phyloP scores from a whole-genome alignment of 2,888 invertebrate genomes.

The Mantis religiosa region DNA sequence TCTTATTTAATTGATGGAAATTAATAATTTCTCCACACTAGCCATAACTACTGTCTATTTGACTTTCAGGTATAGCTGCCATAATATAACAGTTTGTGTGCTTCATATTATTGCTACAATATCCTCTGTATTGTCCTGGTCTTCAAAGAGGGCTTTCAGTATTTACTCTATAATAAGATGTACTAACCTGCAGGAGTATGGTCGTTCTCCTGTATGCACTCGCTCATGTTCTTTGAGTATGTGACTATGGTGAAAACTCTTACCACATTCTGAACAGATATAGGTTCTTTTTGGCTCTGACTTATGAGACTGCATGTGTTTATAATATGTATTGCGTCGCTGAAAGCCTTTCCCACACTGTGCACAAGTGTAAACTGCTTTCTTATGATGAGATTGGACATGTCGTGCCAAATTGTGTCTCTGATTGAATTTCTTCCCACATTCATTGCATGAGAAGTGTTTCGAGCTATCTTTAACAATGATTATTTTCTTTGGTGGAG shows the following conservation, averaged over 20 bases:
- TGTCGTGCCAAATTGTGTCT: background rate
- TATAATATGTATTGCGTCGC: background rate
- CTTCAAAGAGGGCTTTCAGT: too few relatives aligned
- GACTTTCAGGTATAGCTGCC: too few relatives aligned
- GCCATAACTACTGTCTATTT: too few relatives aligned
- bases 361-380: background rate
- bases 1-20: too few relatives aligned
- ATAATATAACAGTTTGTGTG: too few relatives aligned
- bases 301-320: background rate
- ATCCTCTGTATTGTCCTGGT: too few relatives aligned
- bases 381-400: background rate
- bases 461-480: background rate
- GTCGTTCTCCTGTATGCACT: constrained; percentile 3
- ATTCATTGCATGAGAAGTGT: background rate
- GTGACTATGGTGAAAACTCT: constrained; percentile 8
- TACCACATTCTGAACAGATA: background rate
- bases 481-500: background rate
- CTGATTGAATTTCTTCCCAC: background rate
- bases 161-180: background rate
- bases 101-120: too few relatives aligned
- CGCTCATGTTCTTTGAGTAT: constrained; percentile 8
- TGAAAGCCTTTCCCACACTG: constrained; percentile 1
- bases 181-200: background rate
- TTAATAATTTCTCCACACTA: too few relatives aligned
- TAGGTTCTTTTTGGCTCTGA: background rate